These are phyloP conservation scores for Cyclophora punctaria DNA, from an alignment of 2,888 invertebrate species.

Conservation along the genomic window DNA sequence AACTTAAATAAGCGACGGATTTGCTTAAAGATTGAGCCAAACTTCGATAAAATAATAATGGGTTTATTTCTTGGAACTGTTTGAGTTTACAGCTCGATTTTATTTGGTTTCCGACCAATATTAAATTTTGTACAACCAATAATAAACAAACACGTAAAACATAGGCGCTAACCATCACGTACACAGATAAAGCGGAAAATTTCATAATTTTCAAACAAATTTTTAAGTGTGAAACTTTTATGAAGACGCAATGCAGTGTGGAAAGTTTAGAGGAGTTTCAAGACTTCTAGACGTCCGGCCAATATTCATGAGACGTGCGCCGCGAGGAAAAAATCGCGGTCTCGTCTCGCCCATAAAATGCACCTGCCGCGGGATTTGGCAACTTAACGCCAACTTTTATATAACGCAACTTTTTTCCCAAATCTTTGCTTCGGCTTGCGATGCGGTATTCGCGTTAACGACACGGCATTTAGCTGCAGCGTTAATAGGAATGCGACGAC, in stretches of 20 bases:
- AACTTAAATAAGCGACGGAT: conserved; percentile 43
- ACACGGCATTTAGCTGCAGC: conserved; percentile 4
- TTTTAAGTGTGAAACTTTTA: conserved; percentile 9
- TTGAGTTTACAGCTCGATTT: neutral
- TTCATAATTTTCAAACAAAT: neutral
- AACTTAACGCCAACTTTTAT: conserved; percentile 51
- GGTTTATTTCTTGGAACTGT: conserved; percentile 7
- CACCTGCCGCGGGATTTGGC: conserved; percentile 49
- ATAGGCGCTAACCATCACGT: too few relatives aligned
- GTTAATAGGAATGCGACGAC: too few relatives aligned
- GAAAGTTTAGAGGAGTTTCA: conserved; percentile 19
- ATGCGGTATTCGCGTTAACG: conserved; percentile 14
- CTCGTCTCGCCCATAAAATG: conserved; percentile 48
- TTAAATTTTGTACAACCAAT: too few relatives aligned
- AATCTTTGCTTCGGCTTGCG: conserved; percentile 20
- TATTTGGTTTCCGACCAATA: neutral
- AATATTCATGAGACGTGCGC: conserved; percentile 31
- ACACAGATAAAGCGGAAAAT: neutral
- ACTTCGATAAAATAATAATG: conserved; percentile 20
- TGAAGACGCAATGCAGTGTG: conserved; percentile 13
- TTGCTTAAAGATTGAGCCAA: conserved; percentile 28
- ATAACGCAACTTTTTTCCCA: conserved; percentile 53
- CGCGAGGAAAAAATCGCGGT: conserved; percentile 39
- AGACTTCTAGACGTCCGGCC: conserved; percentile 16
- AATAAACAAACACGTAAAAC: neutral